Conservation (phyloP, 2,888 invertebrate genomes). For the Bimastos eiseni region DNA sequence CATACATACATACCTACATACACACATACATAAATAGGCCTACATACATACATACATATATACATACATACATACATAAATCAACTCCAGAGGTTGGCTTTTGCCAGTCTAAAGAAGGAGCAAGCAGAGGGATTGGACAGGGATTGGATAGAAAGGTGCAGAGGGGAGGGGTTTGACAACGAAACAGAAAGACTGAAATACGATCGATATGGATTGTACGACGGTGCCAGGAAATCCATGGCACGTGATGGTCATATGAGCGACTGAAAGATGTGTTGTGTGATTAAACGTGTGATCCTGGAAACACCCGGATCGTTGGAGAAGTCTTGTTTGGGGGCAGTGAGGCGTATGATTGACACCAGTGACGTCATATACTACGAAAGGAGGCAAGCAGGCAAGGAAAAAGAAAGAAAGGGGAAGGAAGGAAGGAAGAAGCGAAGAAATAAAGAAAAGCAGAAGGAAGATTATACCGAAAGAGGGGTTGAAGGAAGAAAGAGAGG, state of each 20-base stretch:
- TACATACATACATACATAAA: no score
- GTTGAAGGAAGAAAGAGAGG: no score
- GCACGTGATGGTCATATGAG: background rate
- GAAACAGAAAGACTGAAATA: no score
- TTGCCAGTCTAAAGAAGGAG: background rate
- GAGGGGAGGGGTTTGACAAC: no score
- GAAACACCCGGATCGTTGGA: background rate
- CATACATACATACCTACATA: background rate
- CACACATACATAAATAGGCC: no score
- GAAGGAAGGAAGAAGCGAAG: background rate
- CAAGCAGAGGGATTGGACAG: no score
- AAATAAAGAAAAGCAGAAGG: no score
- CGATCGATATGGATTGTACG: background rate
- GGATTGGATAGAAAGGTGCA: no score
- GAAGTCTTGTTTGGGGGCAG: background rate
- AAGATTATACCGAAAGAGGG: no score
- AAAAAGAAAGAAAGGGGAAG: background rate
- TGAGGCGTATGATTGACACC: constrained; percentile 2
- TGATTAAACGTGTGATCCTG: background rate
- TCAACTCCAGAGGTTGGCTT: background rate
- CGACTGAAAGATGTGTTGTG: background rate
- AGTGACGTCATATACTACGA: background rate
- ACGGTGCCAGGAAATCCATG: background rate
- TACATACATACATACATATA: no score
- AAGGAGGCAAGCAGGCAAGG: background rate